phyloP scores from a whole-genome alignment of 2,113 vertebrate species.

The human region GRCh38 chr1:41831501-41832000 shows the following conservation, averaged over 20 bases:
- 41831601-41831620: not conserved
- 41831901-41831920: not conserved
- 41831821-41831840: not conserved
- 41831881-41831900: not conserved
- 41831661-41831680: not conserved
- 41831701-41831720: not conserved
- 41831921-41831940: accelerated
- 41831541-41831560: not conserved
- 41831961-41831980: not conserved
- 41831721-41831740: not conserved
- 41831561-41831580: not conserved
- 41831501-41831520: not conserved
- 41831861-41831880: not conserved
- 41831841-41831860: not conserved
- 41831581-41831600: not conserved
- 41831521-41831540: not conserved
- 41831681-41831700: not conserved
- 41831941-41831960: not conserved
- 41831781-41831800: accelerated
- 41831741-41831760: too few relatives aligned
- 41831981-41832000: not conserved
- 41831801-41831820: not conserved
- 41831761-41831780: not conserved
- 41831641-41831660: not conserved
- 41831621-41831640: not conserved